phyloP scores from a whole-genome alignment of 2,113 vertebrate genomes.

The Corythornis madagascariensis region DNA sequence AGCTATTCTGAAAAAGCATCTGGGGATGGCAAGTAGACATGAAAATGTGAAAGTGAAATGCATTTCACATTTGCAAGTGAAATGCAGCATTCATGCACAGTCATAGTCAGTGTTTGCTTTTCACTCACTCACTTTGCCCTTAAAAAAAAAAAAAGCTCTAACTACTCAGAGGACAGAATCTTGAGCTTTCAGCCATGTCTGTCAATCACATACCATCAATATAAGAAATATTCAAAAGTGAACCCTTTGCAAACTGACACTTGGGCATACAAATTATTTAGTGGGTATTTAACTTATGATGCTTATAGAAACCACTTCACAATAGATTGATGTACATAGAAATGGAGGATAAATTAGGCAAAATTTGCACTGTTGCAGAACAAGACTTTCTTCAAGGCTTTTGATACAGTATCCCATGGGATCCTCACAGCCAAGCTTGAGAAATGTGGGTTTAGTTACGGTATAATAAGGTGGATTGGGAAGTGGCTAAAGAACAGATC shows the following conservation, averaged over 20 bases:
- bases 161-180: neutral
- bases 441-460: too few relatives aligned
- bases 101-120: neutral
- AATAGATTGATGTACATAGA: neutral
- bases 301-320: neutral
- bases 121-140: neutral
- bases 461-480: too few relatives aligned
- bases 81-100: neutral
- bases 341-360: neutral
- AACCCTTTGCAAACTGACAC: neutral
- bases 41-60: constrained; percentile 32
- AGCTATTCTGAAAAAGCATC: neutral
- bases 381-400: neutral
- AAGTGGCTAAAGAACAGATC: too few relatives aligned
- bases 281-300: neutral
- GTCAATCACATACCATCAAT: neutral
- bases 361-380: neutral
- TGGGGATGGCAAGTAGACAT: constrained; percentile 1
- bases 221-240: neutral
- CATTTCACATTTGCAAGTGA: neutral
- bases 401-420: too few relatives aligned
- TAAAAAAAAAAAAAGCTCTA: neutral
- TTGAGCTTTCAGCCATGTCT: neutral
- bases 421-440: too few relatives aligned
- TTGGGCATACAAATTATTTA: neutral